Percentiles rank a stretch among this genome's conserved stretches.
Conservation (phyloP, 2,888 invertebrate genomes). For the Xestoiulus laeticollis region DNA sequence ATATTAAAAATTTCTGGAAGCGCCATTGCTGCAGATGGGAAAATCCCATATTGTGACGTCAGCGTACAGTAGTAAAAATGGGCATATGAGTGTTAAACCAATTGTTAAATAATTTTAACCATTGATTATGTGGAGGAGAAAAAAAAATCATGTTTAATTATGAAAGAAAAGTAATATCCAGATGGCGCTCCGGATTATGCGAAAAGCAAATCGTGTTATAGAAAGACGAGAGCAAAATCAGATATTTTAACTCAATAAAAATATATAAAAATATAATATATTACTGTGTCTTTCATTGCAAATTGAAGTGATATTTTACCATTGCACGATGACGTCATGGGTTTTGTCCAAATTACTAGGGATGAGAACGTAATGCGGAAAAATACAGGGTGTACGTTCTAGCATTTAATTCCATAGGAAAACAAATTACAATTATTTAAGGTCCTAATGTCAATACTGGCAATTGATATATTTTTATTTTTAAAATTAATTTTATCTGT, state of each 20-base stretch:
- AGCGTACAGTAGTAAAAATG: background rate
- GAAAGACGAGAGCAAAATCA: too few relatives aligned
- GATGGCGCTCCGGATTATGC: too few relatives aligned
- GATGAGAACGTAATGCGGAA: background rate
- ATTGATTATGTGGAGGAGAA: background rate
- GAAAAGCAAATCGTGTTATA: too few relatives aligned
- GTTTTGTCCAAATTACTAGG: background rate
- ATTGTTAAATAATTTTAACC: background rate
- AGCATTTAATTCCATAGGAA: background rate
- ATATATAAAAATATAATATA: background rate
- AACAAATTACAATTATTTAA: background rate
- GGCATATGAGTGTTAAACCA: background rate
- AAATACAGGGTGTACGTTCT: background rate
- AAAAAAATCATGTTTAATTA: background rate
- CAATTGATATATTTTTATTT: too few relatives aligned
- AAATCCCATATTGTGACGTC: background rate
- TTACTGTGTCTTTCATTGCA: background rate
- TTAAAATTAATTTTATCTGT: too few relatives aligned
- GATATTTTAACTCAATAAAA: background rate
- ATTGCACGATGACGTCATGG: conserved; percentile 6
- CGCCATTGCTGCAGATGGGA: background rate
- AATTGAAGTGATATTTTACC: background rate
- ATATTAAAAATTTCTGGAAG: background rate
- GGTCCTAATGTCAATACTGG: too few relatives aligned
- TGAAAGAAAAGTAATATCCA: background rate